phyloP scores from a whole-genome alignment of 1,140 invertebrate genomes.

The Zaprionus vittiger region DNA sequence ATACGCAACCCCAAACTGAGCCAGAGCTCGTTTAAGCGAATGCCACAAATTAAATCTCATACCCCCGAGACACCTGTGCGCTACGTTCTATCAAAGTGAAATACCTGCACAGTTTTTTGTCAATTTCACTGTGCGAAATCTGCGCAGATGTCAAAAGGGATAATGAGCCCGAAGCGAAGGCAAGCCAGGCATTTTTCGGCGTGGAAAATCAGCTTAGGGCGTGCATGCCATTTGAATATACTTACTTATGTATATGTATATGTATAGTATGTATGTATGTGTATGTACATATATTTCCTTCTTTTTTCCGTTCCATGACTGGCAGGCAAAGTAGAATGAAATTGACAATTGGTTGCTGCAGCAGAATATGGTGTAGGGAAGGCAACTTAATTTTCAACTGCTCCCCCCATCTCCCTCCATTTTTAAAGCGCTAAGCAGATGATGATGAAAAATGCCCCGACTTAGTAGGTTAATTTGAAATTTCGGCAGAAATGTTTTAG shows the following conservation, averaged over 20 bases:
- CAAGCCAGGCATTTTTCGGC: constrained; percentile 38
- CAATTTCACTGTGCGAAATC: constrained; percentile 52
- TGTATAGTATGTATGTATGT: constrained; percentile 16
- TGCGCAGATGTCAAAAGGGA: constrained; percentile 71
- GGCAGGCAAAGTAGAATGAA: constrained; percentile 40
- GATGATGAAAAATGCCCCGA: constrained; percentile 22
- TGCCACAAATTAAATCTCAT: constrained; percentile 52
- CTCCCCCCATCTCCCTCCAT: background rate
- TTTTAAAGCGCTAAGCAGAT: constrained; percentile 25
- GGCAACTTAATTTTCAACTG: constrained; percentile 27
- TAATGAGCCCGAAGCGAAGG: constrained; percentile 61
- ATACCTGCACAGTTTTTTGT: constrained; percentile 39
- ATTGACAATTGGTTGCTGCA: constrained; percentile 49
- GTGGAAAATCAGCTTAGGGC: constrained; percentile 75
- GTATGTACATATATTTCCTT: constrained; percentile 9
- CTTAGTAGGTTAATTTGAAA: constrained; percentile 41
- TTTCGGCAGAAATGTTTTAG: constrained; percentile 32
- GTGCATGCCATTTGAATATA: constrained; percentile 75
- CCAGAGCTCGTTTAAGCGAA: constrained; percentile 28
- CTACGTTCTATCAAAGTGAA: constrained; percentile 8
- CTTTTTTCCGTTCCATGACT: constrained; percentile 23
- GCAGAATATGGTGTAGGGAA: constrained; percentile 19
- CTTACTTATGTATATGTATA: constrained; percentile 16
- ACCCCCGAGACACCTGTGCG: constrained; percentile 19
- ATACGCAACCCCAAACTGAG: background rate